Conservation (phyloP, 1,140 invertebrate species). For the Drosophila cardini region DNA sequence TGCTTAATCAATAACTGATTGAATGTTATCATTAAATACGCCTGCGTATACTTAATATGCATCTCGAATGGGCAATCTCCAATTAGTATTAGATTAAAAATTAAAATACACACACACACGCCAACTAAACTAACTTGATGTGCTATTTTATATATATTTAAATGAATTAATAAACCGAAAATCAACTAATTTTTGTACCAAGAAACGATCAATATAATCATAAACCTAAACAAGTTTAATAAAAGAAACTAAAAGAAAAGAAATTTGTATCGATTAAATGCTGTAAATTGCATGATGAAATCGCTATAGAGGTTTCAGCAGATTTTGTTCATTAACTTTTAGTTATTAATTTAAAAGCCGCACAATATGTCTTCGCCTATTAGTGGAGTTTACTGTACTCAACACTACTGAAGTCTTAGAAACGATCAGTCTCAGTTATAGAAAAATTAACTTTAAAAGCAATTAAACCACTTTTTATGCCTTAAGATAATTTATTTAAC, state of each 20-base stretch:
- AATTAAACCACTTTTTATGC: conserved; percentile 2
- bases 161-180: conserved; percentile 36
- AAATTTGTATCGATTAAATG: conserved; percentile 62
- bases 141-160: conserved; percentile 62
- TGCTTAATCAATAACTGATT: conserved; percentile 46
- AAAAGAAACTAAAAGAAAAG: conserved; percentile 45
- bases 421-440: no score
- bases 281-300: conserved; percentile 5
- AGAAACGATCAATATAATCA: conserved; percentile 55
- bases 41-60: conserved; percentile 37
- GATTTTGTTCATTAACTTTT: no score
- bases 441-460: neutral
- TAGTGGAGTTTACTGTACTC: no score
- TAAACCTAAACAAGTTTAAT: conserved; percentile 24
- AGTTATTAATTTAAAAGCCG: no score
- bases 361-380: no score
- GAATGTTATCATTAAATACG: conserved; percentile 24
- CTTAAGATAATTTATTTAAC: conserved; percentile 6
- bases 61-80: conserved; percentile 74
- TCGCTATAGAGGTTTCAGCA: no score
- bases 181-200: conserved; percentile 71
- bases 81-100: conserved; percentile 50
- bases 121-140: conserved; percentile 58
- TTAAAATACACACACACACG: conserved; percentile 39
- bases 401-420: no score